Percentiles rank a stretch among this genome's conserved stretches.
Evolutionary conservation across 2,888 invertebrate species (phyloP).

Genomic region (Aphelenchoides bicaudatus): DNA sequence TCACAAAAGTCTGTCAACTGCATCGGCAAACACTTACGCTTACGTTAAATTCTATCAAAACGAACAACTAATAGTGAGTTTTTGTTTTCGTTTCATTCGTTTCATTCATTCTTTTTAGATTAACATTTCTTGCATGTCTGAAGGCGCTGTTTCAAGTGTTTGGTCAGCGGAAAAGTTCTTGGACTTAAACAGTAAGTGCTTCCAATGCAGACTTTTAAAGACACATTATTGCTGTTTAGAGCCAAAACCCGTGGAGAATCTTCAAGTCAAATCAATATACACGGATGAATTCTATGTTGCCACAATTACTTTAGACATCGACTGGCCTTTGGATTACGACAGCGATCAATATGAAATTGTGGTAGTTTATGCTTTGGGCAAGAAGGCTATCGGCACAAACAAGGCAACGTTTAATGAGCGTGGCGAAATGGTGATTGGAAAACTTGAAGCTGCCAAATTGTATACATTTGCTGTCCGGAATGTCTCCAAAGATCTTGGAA

Average conservation of each 20-base stretch:
- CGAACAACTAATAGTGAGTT: no score
- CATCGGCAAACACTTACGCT: constrained; percentile 13
- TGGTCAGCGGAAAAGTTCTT: constrained; percentile 55
- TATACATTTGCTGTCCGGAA: constrained; percentile 51
- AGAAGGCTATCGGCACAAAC: constrained; percentile 33
- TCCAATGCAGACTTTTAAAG: not conserved
- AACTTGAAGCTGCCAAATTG: constrained; percentile 44
- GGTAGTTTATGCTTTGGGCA: constrained; percentile 45
- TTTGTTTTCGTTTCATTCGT: no score
- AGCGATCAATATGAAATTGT: constrained; percentile 46
- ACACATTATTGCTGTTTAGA: constrained; percentile 33
- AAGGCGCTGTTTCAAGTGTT: constrained; percentile 47
- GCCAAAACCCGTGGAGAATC: constrained; percentile 43
- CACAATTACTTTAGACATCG: constrained; percentile 41
- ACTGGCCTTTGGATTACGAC: constrained; percentile 45
- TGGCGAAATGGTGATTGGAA: constrained; percentile 41
- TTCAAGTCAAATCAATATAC: constrained; percentile 33
- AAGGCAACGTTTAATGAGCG: constrained; percentile 37
- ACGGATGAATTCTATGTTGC: constrained; percentile 57
- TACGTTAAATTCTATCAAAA: no score
- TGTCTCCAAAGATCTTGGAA: constrained; percentile 45
- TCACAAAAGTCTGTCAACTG: constrained; percentile 21
- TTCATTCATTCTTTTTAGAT: constrained; percentile 45
- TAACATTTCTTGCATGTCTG: constrained; percentile 51
- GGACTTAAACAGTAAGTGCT: constrained; percentile 46